Conservation (phyloP, 2,888 invertebrate species). For the Caenorhabditis wallacei region DNA sequence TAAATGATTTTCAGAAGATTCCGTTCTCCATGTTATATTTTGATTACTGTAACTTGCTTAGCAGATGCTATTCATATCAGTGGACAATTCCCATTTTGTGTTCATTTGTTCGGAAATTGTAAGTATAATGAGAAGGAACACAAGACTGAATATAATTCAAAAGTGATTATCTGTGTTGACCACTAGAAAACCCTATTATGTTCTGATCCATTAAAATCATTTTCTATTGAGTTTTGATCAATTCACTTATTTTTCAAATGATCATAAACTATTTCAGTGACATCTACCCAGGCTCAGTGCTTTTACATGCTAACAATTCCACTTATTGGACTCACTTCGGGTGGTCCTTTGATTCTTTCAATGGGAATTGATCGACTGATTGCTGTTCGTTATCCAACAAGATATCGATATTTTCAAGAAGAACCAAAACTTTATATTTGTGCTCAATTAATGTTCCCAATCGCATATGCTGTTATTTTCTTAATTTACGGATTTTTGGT, state of each 20-base stretch:
- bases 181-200: too few species aligned
- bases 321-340: constrained; percentile 56
- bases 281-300: constrained; percentile 57
- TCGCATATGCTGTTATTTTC: constrained; percentile 56
- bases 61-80: constrained; percentile 65
- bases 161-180: too few species aligned
- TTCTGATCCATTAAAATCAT: too few species aligned
- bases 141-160: too few species aligned
- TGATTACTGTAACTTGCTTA: constrained; percentile 63
- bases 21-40: constrained; percentile 65
- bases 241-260: too few species aligned
- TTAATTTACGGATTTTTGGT: constrained; percentile 47
- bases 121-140: background rate
- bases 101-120: constrained; percentile 64
- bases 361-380: constrained; percentile 70
- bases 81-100: constrained; percentile 67
- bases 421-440: constrained; percentile 51
- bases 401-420: constrained; percentile 66
- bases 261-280: constrained; percentile 45
- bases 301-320: constrained; percentile 63
- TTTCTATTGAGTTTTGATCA: too few species aligned
- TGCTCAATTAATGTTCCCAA: constrained; percentile 63
- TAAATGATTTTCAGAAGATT: constrained; percentile 45
- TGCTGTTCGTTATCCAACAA: constrained; percentile 66
- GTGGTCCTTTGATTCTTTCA: constrained; percentile 64